These are phyloP conservation scores for Pandemis cinnamomeana DNA, from an alignment of 2,888 invertebrate species.

Conservation along the genomic window DNA sequence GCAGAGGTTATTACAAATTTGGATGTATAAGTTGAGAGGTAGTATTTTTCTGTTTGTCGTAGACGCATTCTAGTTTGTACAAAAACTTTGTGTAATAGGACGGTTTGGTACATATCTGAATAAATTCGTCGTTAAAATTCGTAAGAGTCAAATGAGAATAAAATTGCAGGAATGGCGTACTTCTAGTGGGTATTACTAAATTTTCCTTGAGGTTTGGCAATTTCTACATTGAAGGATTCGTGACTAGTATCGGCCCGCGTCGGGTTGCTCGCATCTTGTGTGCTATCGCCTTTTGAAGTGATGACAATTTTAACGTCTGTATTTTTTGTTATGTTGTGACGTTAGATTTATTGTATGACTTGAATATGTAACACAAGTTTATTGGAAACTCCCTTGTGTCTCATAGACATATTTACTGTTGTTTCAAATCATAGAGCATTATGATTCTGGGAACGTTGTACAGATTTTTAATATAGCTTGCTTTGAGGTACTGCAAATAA, in stretches of 20 bases:
- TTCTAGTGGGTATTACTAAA: neutral
- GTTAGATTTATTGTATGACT: constrained; percentile 30
- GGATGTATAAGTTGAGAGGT: too few relatives aligned
- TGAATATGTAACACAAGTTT: constrained; percentile 23
- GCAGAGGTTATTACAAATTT: too few relatives aligned
- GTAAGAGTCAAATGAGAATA: neutral
- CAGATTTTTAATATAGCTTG: constrained; percentile 32
- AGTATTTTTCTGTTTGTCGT: too few relatives aligned
- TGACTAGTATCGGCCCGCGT: too few relatives aligned
- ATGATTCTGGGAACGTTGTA: constrained; percentile 31
- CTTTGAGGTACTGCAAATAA: constrained; percentile 37
- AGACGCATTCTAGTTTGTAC: too few relatives aligned
- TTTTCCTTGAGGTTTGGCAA: too few relatives aligned
- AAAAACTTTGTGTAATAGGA: too few relatives aligned
- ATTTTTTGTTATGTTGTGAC: constrained; percentile 40
- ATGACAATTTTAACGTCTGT: constrained; percentile 38
- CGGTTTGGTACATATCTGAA: neutral
- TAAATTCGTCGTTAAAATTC: neutral
- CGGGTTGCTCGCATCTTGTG: neutral
- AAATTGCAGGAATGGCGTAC: neutral
- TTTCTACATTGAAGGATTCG: neutral
- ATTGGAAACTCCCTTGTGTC: constrained; percentile 18
- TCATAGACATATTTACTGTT: constrained; percentile 26
- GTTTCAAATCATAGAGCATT: constrained; percentile 17
- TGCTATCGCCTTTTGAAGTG: constrained; percentile 19